Base-by-base conservation (phyloP, 2,888 invertebrate species). In the Eremobia ochroleuca region DNA sequence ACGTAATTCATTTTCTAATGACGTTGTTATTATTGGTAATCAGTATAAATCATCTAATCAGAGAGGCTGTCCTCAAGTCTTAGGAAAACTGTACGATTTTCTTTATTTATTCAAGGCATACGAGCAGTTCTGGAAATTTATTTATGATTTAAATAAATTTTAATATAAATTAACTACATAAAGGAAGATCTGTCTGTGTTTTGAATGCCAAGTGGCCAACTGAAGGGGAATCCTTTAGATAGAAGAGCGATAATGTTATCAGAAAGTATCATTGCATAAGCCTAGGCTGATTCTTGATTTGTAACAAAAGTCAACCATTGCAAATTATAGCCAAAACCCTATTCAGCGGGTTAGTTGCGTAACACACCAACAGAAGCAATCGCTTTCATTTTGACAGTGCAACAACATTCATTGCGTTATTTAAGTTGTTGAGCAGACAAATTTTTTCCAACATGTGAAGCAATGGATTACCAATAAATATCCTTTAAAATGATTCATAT, bases 81-180 rank as follows among this genome's bases (percentile, higher is more conserved):
- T 66, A 31, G 15, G 70, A 81, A 77, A 81, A 83, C 62, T 28
- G 18, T 66, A 58, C 1, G 18, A 34, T 59, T 55, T 52, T 6
- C 64, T 59, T 55, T 25, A 61, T 46, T 55, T 66, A 70, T 83
- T 69, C 77, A 82, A 77, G 78, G 66, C 80, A 66, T 66, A 77
- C 69, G 8, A 37, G 65, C 13, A 61, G 1, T 64, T 11, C 4
- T 40, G 46, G 18, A 31, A 52, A 52, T 76, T 49, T 49, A 81
- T 55, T 31, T 5, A 21, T 6, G 52, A 49, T 25, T 21, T 40
- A 55, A 55, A 40, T 55, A 28, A 8, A n/a, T 46, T 40, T 82
- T 21, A 25, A 64, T 75, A 40, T 59, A 34, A 79, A 82, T 40
- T 15, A 37, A 1, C 18, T 49, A 49, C 46, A 15, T 73, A 28